Evolutionary conservation across 2,888 invertebrate species (phyloP).

Genomic region (Tyria jacobaeae): DNA sequence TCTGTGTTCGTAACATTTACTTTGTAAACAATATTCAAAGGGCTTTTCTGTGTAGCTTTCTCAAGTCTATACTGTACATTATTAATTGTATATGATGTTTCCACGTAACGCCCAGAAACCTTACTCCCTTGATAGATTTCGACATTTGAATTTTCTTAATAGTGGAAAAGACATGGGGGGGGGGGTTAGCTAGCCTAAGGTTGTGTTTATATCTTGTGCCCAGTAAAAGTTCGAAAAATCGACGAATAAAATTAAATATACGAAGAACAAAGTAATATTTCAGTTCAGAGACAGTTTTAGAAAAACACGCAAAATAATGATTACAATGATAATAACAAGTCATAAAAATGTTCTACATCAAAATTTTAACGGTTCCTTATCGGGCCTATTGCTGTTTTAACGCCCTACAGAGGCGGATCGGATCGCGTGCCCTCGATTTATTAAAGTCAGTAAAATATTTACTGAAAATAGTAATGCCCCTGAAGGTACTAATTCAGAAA

Average conservation of each 20-base stretch:
- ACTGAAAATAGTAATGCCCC: constrained; percentile 53
- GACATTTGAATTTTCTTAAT: too few relatives aligned
- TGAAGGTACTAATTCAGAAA: constrained; percentile 58
- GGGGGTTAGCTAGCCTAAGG: too few relatives aligned
- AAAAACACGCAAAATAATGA: constrained; percentile 11
- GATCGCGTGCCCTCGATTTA: constrained; percentile 53
- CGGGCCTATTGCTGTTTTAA: constrained; percentile 36
- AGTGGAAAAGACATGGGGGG: too few relatives aligned
- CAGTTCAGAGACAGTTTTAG: not conserved
- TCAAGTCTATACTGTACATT: too few relatives aligned
- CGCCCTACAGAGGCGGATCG: constrained; percentile 36
- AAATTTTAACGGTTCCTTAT: constrained; percentile 36
- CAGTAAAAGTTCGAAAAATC: not conserved
- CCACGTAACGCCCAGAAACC: too few relatives aligned
- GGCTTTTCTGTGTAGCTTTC: too few relatives aligned
- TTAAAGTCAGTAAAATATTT: constrained; percentile 52
- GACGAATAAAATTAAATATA: not conserved
- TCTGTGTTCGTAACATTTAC: too few relatives aligned
- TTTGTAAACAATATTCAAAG: too few relatives aligned
- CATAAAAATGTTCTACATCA: constrained; percentile 37
- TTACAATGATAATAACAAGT: constrained; percentile 12
- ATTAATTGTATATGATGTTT: too few relatives aligned
- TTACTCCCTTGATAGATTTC: too few relatives aligned
- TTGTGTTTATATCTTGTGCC: too few relatives aligned
- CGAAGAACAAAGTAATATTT: not conserved